Percentiles rank a stretch among this genome's conserved stretches.
phyloP scores from a whole-genome alignment of 64 coral and sea anemone genomes.

The Pocillopora verrucosa region DNA sequence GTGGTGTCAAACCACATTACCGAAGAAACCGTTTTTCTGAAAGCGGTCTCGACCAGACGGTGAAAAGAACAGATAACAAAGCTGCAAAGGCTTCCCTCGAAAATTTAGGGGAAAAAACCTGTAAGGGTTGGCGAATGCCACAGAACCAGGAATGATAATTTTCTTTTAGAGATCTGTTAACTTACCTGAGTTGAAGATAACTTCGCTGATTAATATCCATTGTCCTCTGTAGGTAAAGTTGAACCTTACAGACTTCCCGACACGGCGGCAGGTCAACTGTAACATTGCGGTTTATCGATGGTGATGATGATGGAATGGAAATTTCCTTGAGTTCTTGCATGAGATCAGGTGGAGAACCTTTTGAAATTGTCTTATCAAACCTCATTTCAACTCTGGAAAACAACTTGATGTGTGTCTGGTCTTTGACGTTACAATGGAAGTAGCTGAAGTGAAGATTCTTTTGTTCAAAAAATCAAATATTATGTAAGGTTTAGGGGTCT shows the following conservation, averaged over 20 bases:
- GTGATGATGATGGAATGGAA: slow-evolving; percentile 17
- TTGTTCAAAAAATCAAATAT: slow-evolving; percentile 50
- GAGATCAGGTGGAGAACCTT: no score
- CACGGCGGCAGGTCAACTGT: slow-evolving; percentile 48
- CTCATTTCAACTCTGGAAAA: slow-evolving; percentile 53
- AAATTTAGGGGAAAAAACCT: no score
- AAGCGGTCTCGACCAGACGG: no score
- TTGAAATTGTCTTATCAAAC: slow-evolving; percentile 5
- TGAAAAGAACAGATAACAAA: slow-evolving; percentile 51
- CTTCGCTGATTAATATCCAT: slow-evolving; percentile 71
- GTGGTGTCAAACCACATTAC: no score
- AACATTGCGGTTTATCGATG: slow-evolving; percentile 44
- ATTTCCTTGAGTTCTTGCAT: background rate
- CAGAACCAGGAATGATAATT: no score
- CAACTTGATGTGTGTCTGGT: slow-evolving; percentile 19
- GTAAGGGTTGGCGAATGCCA: no score
- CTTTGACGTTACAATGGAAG: slow-evolving; percentile 49
- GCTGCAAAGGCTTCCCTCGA: no score
- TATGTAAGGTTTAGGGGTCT: slow-evolving; percentile 49
- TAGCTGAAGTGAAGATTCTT: slow-evolving; percentile 51
- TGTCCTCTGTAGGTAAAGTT: slow-evolving; percentile 47
- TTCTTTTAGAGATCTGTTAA: no score
- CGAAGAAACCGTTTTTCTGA: no score
- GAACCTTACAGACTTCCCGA: slow-evolving; percentile 36
- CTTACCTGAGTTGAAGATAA: no score